Conservation (phyloP, 2,797 vertebrate species). For the Salmo trutta region DNA sequence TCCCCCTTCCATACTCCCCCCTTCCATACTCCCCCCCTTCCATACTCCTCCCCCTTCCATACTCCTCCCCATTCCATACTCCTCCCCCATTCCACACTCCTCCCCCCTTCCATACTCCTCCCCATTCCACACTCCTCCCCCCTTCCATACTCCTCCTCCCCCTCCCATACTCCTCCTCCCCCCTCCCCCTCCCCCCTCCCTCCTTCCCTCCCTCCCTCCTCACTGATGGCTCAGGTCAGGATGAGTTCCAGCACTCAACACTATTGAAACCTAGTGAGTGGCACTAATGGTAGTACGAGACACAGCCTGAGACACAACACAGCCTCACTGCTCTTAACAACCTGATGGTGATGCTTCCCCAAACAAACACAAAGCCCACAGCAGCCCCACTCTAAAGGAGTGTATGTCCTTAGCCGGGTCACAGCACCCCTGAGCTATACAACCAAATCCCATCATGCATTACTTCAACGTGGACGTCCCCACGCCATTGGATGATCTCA, state of each 20-base stretch:
- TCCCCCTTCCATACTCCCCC: too few relatives aligned
- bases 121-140: too few relatives aligned
- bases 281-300: not conserved
- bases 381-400: not conserved
- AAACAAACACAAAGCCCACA: conserved; percentile 6
- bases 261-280: not conserved
- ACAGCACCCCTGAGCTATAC: conserved; percentile 8
- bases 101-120: too few relatives aligned
- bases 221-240: not conserved
- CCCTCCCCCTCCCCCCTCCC: too few relatives aligned
- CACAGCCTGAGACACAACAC: not conserved
- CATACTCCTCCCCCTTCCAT: too few relatives aligned
- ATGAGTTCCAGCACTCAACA: not conserved
- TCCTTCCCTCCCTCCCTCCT: not conserved
- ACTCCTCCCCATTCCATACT: too few relatives aligned
- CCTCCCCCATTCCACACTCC: too few relatives aligned
- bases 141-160: too few relatives aligned
- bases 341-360: not conserved
- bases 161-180: too few relatives aligned
- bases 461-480: not conserved
- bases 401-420: conserved; percentile 1
- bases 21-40: too few relatives aligned
- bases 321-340: not conserved
- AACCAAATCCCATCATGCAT: not conserved
- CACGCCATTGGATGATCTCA: not conserved